Percentiles rank a stretch among this genome's conserved stretches.
phyloP scores from a whole-genome alignment of 2,113 vertebrate genomes.

The Procavia capensis region DNA sequence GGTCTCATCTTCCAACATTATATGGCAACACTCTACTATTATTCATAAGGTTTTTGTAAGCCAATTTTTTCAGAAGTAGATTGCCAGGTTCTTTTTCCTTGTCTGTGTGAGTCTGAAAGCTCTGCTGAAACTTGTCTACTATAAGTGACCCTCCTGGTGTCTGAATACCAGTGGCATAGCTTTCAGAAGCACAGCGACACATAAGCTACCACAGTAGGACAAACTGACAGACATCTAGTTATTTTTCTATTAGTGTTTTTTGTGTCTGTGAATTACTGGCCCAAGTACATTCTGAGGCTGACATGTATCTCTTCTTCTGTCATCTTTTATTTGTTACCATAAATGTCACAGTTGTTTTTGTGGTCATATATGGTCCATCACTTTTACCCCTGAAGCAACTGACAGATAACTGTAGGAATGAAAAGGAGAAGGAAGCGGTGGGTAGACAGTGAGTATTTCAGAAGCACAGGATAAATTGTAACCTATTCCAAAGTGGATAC shows the following conservation, averaged over 20 bases:
- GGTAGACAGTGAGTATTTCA: neutral
- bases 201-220: no score
- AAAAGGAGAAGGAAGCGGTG: neutral
- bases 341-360: conserved; percentile 38
- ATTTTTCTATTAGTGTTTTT: conserved; percentile 22
- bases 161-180: no score
- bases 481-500: conserved; percentile 34
- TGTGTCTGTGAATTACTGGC: conserved; percentile 6
- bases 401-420: neutral
- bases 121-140: no score
- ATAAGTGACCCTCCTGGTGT: no score
- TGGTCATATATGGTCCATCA: neutral
- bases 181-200: no score
- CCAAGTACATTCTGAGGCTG: neutral
- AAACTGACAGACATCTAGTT: no score
- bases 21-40: no score
- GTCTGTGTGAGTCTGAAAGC: no score
- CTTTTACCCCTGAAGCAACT: conserved; percentile 28
- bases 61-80: no score
- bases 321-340: neutral
- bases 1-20: no score
- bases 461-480: conserved; percentile 34
- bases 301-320: neutral
- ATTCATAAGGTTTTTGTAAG: no score
- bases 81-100: no score